Evolutionary conservation across 1,140 invertebrate genomes (phyloP), one percentile per base, ranked within the genome.

Genomic region (Bombus superbus): DNA sequence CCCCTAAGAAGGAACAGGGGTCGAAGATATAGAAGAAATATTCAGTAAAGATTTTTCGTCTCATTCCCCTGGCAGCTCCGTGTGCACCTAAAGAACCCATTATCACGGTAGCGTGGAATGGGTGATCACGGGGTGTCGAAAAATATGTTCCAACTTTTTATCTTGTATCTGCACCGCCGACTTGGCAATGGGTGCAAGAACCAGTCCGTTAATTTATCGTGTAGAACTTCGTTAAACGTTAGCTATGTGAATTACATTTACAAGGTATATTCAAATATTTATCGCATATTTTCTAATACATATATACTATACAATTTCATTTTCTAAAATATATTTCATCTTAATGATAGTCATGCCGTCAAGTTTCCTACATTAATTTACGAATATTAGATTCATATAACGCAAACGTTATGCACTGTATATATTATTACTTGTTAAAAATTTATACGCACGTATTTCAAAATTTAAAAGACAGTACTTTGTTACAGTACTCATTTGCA

Each of bases 141-240:
- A 92, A 92, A 92, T 92, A 92, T 92, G 92, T 87, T 90, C 90
- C 79, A 92, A 92, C 91, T 92, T 92, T 92, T 92, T 92, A 92
- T 92, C 92, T 91, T 87, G 88, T 86, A 91, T 92, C 92, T 86
- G 85, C 87, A 80, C 87, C 71, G 81, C 74, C 75, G 84, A 83
- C 84, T 91, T 86, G 74, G 80, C 82, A 80, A 76, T 77, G 74
- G 59, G 69, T 73, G 87, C 86, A 78, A 74, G 57, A 32, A 80
- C 53, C 79, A 74, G 53, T 73, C 81, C 47, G 86, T 91, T 92
- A 92, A 92, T 92, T 92, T 92, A 91, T 89, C 86, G 89, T 35
- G 38, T 59, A 18, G 28, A 35, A 78, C 62, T 74, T 68, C 53
- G 79, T 82, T 76, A 68, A 76, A 53, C 32, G 35, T 53, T 82